Evolutionary conservation across 2,113 vertebrate genomes (phyloP), one percentile per base, ranked within the genome.

Genomic region (Takifugu bimaculatus): DNA sequence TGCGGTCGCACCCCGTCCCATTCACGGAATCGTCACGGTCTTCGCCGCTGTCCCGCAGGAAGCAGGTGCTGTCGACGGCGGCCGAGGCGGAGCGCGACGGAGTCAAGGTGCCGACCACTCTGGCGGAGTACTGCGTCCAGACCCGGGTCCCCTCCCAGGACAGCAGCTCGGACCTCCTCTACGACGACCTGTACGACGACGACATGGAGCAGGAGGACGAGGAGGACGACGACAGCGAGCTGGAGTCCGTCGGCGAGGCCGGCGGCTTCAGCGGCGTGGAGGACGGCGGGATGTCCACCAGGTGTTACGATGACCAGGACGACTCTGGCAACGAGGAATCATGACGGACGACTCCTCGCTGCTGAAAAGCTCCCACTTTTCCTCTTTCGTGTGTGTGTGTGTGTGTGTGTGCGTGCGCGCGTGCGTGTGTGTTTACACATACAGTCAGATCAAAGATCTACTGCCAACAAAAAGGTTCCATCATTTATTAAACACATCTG

Each of bases 121-220:
- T 99, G 89, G 96, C 95, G 0, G 97, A 99, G 85, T 99, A 99
- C 84, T 99, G 97, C 90, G 93, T 98, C 87, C 97, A 97, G 93
- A 99, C 97, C 90, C 93, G 97, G 92, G 94, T 98, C 88, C 96
- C 97, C 91, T 98, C 96, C 87, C 98, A 95, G 76, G 95, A 98
- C 91, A 97, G 94, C 93, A 98, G 94, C 83, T 98, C 96, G 42
- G 97, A 98, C 92, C 93, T 99, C 76, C 95, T 99, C 80, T 98
- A 98, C 0, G 97, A 98, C 56, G 97, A 99, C 91, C 93, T 99
- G 73, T 98, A 98, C 0, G 96, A 98, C 0, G 95, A 98, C 0
- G 95, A 98, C 89, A 96, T 98, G 70, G 95, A 98, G 0, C 96
- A 99, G 0, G 96, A 98, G 60, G 90, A 91, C 1, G 96, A 98